Conservation (phyloP, 37 sponge, comb jelly and placozoan genomes). For the Agelas oroides region DNA sequence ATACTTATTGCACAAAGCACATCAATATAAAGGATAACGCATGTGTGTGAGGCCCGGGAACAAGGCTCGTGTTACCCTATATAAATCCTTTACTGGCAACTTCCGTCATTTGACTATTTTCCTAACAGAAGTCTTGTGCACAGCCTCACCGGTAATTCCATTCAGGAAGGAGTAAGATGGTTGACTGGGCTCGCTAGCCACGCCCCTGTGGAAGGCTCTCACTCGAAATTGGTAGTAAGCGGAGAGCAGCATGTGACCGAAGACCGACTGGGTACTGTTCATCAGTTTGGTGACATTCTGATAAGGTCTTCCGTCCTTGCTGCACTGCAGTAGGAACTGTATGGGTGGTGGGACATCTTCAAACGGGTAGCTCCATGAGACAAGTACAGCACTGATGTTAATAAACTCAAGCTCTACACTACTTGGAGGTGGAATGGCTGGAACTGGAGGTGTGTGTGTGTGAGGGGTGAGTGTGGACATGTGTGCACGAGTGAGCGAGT, state of each 20-base stretch:
- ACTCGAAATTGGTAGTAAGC: slow-evolving; percentile 53
- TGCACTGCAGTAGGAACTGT: slow-evolving; percentile 24
- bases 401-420: slow-evolving; percentile 5
- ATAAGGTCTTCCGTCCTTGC: slow-evolving; percentile 46
- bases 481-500: neutral
- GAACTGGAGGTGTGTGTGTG: neutral
- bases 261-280: slow-evolving; percentile 7
- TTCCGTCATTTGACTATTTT: too few relatives aligned
- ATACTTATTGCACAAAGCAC: too few relatives aligned
- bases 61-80: too few relatives aligned
- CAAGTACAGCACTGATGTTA: slow-evolving; percentile 29
- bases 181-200: slow-evolving; percentile 13
- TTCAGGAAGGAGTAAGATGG: slow-evolving; percentile 29
- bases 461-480: neutral
- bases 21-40: too few relatives aligned
- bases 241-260: slow-evolving; percentile 5
- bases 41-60: too few relatives aligned
- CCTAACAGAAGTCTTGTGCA: too few relatives aligned
- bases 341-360: slow-evolving; percentile 7
- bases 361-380: slow-evolving; percentile 37
- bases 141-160: slow-evolving; percentile 47
- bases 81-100: too few relatives aligned
- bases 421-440: slow-evolving; percentile 6
- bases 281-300: neutral
- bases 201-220: slow-evolving; percentile 1